A percentile compares a stretch with the other conserved stretches of the same genome.
phyloP scores from a whole-genome alignment of 1,140 invertebrate genomes.

The Papilio machaon region DNA sequence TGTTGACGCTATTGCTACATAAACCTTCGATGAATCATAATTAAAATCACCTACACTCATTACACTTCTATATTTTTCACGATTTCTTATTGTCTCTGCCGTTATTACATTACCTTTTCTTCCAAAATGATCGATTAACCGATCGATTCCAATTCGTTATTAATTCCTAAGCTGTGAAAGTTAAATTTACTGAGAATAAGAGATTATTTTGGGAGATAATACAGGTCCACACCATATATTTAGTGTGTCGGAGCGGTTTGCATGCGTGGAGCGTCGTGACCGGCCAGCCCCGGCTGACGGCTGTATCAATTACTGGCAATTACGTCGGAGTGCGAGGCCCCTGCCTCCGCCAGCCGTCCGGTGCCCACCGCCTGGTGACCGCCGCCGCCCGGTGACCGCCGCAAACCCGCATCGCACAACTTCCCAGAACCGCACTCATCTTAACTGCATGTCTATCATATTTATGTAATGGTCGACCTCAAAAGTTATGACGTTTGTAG shows the following conservation, averaged over 20 bases:
- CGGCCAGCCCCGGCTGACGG: background rate
- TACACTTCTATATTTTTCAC: no score
- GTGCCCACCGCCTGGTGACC: background rate
- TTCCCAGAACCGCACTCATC: background rate
- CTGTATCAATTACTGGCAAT: background rate
- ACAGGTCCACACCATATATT: background rate
- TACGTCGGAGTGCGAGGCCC: background rate
- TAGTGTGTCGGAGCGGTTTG: background rate
- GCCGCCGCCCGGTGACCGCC: background rate
- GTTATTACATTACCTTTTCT: no score
- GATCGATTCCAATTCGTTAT: background rate
- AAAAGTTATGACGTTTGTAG: background rate
- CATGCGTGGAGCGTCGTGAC: background rate
- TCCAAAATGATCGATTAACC: background rate
- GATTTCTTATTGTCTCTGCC: no score
- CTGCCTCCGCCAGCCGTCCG: background rate
- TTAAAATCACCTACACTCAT: no score
- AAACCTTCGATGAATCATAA: no score
- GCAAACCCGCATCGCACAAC: background rate
- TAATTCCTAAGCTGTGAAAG: background rate
- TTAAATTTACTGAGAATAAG: background rate
- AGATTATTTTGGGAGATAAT: slow-evolving; percentile 9
- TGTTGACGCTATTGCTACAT: no score
- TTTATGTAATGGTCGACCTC: background rate
- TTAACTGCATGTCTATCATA: background rate